phyloP scores from a whole-genome alignment of 2,888 invertebrate genomes.

The Myopa tessellatipennis region DNA sequence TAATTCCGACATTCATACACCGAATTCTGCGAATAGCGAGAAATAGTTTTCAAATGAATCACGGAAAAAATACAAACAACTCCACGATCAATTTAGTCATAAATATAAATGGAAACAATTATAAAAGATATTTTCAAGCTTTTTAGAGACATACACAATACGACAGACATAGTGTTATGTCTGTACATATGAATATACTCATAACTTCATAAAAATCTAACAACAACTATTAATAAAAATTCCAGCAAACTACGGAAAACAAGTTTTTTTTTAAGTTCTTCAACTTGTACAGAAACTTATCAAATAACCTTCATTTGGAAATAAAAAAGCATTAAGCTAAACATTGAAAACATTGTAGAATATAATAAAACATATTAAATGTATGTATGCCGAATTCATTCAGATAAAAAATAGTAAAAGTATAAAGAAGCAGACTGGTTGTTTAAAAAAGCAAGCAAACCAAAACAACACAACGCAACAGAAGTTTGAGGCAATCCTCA shows the following conservation, averaged over 20 bases:
- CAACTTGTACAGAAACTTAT: neutral
- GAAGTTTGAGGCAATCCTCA: neutral
- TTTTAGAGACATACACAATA: no score
- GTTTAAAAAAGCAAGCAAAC: neutral
- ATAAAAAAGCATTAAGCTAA: neutral
- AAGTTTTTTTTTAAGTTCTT: neutral
- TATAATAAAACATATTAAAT: no score
- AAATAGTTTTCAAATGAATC: neutral
- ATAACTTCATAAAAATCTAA: no score
- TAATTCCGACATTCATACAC: neutral
- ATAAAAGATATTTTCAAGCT: no score
- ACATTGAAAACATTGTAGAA: no score
- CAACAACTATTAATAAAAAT: no score
- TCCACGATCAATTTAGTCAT: no score
- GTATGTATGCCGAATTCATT: no score
- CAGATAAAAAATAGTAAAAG: no score
- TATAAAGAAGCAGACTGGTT: neutral
- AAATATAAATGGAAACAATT: no score
- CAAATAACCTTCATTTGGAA: constrained; percentile 2
- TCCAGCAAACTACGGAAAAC: neutral
- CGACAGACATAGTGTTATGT: no score
- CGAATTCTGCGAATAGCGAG: constrained; percentile 6
- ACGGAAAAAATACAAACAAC: neutral
- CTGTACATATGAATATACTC: no score
- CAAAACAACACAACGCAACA: neutral